Conservation (phyloP, 2,888 invertebrate species). For the Microlaimidae sp. region DNA sequence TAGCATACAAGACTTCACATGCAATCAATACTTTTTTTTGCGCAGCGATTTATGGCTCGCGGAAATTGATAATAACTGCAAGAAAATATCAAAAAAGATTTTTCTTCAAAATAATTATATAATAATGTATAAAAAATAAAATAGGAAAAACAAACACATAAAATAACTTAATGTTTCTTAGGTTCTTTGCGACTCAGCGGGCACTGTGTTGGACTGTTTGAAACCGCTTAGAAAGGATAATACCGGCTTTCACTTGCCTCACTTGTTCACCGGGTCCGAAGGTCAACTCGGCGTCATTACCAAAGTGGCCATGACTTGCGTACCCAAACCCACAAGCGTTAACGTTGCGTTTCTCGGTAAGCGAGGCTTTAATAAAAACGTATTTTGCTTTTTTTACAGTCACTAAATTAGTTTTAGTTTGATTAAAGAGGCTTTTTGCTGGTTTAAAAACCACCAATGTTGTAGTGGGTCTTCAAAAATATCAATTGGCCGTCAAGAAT, state of each 20-base stretch:
- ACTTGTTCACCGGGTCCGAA: conserved; percentile 90
- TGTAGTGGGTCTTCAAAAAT: too few relatives aligned
- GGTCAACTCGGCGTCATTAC: conserved; percentile 88
- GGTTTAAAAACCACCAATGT: too few relatives aligned
- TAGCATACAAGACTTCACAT: too few relatives aligned
- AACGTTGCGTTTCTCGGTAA: conserved; percentile 73
- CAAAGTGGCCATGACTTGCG: conserved; percentile 73
- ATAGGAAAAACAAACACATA: background rate
- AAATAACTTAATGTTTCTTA: conserved; percentile 35
- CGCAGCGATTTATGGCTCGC: too few relatives aligned
- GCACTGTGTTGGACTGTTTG: conserved; percentile 65
- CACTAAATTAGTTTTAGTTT: too few relatives aligned
- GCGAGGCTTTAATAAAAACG: too few relatives aligned
- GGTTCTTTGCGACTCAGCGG: conserved; percentile 57
- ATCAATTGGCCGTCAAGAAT: too few relatives aligned
- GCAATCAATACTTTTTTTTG: too few relatives aligned
- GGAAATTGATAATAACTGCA: too few relatives aligned
- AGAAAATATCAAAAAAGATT: background rate
- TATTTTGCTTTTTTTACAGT: too few relatives aligned
- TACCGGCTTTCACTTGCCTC: conserved; percentile 88
- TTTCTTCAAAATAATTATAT: background rate
- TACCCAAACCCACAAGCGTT: conserved; percentile 59
- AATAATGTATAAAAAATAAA: background rate
- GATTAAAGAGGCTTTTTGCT: too few relatives aligned
- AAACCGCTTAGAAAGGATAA: conserved; percentile 82